phyloP scores from a whole-genome alignment of 2,888 invertebrate genomes.

The Gandaritis pyraliata region DNA sequence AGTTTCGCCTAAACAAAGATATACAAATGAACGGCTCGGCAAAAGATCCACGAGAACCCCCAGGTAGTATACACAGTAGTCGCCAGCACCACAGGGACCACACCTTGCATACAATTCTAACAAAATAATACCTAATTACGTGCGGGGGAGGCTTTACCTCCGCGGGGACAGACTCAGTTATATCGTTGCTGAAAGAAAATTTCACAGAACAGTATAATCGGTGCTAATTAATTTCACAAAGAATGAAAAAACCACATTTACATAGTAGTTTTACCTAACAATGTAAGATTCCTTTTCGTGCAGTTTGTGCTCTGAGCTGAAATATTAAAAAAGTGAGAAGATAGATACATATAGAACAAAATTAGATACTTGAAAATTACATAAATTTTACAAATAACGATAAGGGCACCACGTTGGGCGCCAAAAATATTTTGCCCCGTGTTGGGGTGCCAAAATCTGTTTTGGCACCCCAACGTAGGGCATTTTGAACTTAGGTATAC shows the following conservation, averaged over 20 bases:
- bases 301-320: slow-evolving; percentile 63
- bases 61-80: slow-evolving; percentile 41
- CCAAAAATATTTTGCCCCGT: slow-evolving; percentile 23
- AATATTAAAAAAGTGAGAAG: slow-evolving; percentile 56
- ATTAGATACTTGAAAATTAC: slow-evolving; percentile 10
- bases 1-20: not conserved
- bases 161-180: slow-evolving; percentile 62
- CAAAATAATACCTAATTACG: slow-evolving; percentile 73
- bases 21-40: slow-evolving; percentile 35
- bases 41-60: slow-evolving; percentile 27
- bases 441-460: slow-evolving; percentile 18
- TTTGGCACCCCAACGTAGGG: slow-evolving; percentile 26
- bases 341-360: slow-evolving; percentile 26
- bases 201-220: slow-evolving; percentile 46
- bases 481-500: not conserved
- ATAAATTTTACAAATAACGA: slow-evolving; percentile 32
- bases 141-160: slow-evolving; percentile 59
- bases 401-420: slow-evolving; percentile 28
- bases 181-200: slow-evolving; percentile 79
- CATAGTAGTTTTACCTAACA: slow-evolving; percentile 67
- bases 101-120: slow-evolving; percentile 45
- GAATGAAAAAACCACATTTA: slow-evolving; percentile 33
- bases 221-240: slow-evolving; percentile 53
- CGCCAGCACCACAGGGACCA: slow-evolving; percentile 56
- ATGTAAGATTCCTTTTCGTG: slow-evolving; percentile 61